phyloP scores from a whole-genome alignment of 2,888 invertebrate species.

The Protodeltote pygarga region DNA sequence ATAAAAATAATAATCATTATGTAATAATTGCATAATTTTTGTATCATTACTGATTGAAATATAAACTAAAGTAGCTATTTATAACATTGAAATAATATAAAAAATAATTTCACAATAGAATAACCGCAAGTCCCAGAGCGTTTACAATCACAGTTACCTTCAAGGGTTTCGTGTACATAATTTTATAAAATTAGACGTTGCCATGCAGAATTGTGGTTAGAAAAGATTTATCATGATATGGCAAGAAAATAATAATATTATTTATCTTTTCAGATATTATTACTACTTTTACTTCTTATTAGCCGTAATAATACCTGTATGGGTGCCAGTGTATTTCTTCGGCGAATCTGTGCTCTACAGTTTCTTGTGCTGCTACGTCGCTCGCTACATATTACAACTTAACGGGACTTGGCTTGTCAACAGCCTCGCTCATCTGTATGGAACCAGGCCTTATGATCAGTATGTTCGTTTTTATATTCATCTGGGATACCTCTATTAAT shows the following conservation, averaged over 20 bases:
- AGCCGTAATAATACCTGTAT: conserved; percentile 88
- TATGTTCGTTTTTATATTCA: no score
- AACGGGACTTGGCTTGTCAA: conserved; percentile 94
- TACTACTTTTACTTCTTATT: conserved; percentile 86
- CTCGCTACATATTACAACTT: conserved; percentile 88
- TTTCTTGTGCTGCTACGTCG: conserved; percentile 87
- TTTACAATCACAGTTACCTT: no score
- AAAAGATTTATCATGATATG: no score
- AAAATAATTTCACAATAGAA: not conserved
- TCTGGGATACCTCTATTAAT: conserved; percentile 12
- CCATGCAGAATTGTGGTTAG: not conserved
- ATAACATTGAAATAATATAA: no score
- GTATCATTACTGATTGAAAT: no score
- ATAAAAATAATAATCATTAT: no score
- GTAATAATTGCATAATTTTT: no score
- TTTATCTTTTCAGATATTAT: conserved; percentile 88
- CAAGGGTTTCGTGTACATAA: no score
- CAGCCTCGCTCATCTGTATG: conserved; percentile 93
- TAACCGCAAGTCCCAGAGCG: no score
- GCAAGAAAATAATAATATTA: not conserved
- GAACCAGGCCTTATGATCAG: conserved; percentile 92
- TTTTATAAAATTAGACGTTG: not conserved
- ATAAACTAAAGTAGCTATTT: no score
- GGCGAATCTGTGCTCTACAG: conserved; percentile 88
- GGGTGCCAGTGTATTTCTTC: conserved; percentile 90